Conservation (phyloP, 2,797 vertebrate genomes). For the Anas capensis region DNA sequence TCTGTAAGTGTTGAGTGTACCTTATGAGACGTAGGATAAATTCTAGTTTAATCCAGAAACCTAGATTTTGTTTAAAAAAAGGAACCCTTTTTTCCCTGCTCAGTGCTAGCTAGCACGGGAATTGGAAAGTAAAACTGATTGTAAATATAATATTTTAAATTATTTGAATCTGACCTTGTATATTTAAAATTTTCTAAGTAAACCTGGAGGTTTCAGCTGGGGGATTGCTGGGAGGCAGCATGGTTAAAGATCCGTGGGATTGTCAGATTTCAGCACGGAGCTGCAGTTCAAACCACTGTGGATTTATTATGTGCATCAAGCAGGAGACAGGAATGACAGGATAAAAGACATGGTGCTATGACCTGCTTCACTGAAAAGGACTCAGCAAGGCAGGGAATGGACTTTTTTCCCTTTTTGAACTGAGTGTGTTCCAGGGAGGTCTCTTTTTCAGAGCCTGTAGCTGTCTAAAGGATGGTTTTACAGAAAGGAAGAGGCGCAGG, state of each 20-base stretch:
- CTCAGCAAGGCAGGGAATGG: slow-evolving; percentile 30
- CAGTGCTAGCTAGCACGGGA: neutral
- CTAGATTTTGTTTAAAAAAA: neutral
- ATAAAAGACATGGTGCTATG: slow-evolving; percentile 48
- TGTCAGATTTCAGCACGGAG: slow-evolving; percentile 24
- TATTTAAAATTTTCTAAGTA: neutral
- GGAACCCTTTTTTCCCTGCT: neutral
- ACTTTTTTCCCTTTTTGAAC: slow-evolving; percentile 35
- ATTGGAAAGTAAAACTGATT: neutral
- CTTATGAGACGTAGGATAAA: neutral
- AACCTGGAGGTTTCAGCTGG: neutral
- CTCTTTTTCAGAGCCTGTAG: slow-evolving; percentile 23
- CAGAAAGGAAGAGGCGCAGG: neutral
- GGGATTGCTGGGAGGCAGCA: neutral
- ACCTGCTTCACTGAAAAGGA: slow-evolving; percentile 48
- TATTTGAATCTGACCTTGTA: neutral
- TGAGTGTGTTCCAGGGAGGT: neutral
- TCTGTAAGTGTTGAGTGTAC: neutral
- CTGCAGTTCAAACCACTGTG: slow-evolving; percentile 19
- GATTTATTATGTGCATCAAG: slow-evolving; percentile 50
- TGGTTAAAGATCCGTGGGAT: neutral
- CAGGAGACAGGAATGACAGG: slow-evolving; percentile 47
- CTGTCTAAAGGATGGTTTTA: neutral
- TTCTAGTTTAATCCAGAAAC: neutral
- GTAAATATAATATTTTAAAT: neutral